phyloP scores from a whole-genome alignment of 2,113 vertebrate species.

The Archilochus colubris region DNA sequence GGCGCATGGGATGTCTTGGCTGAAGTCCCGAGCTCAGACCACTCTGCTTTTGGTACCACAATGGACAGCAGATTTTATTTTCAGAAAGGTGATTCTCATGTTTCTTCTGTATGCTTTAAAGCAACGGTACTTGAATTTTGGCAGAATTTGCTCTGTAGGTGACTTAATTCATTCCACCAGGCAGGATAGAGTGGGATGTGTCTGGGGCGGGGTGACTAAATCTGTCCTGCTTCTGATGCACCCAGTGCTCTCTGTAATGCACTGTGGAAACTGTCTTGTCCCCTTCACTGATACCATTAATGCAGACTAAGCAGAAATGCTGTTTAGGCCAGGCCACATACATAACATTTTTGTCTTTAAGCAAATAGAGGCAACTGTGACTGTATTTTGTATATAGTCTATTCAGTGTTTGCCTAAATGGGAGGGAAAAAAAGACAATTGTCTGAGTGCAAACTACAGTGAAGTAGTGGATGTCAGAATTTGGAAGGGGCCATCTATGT shows the following conservation, averaged over 20 bases:
- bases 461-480: rapidly evolving
- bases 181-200: neutral
- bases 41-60: rapidly evolving
- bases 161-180: neutral
- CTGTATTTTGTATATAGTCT: neutral
- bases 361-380: neutral
- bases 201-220: neutral
- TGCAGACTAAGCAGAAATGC: neutral
- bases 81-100: neutral
- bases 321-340: neutral
- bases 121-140: neutral
- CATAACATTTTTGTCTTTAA: neutral
- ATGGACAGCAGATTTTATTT: neutral
- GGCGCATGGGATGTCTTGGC: rapidly evolving
- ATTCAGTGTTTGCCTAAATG: neutral
- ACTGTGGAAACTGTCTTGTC: neutral
- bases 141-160: neutral
- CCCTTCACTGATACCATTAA: neutral
- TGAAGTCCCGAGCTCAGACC: neutral
- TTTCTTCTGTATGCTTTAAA: neutral
- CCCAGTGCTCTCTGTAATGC: rapidly evolving
- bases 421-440: neutral
- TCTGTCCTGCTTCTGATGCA: neutral
- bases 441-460: neutral
- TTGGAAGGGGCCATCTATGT: neutral